phyloP scores from a whole-genome alignment of 2,797 vertebrate species.

The Phyllotis vaccarum region DNA sequence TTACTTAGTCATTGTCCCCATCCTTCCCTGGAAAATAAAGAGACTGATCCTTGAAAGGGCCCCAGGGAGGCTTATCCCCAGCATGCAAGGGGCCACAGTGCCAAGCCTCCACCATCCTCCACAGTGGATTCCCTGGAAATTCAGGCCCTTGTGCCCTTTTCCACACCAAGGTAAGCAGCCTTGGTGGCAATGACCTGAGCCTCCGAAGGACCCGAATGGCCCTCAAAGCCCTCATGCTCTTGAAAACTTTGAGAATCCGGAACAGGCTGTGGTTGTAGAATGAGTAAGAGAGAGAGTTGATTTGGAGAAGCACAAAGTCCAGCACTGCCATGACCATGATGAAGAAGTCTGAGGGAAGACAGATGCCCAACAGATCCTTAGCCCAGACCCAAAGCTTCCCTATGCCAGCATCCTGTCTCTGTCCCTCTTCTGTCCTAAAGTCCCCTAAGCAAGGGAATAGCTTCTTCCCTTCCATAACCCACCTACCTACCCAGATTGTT shows the following conservation, averaged over 20 bases:
- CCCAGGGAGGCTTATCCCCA: not conserved
- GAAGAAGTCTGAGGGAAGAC: constrained; percentile 81
- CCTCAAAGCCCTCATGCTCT: constrained; percentile 81
- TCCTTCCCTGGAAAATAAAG: not conserved
- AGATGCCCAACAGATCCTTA: too few relatives aligned
- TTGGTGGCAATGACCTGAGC: constrained; percentile 71
- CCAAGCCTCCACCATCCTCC: not conserved
- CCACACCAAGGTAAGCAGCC: not conserved
- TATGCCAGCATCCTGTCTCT: rapidly evolving
- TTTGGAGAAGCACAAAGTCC: constrained; percentile 78
- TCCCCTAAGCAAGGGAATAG: not conserved
- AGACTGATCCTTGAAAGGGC: not conserved
- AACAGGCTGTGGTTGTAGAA: constrained; percentile 74
- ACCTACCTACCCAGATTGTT: constrained; percentile 82
- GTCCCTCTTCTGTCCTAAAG: not conserved
- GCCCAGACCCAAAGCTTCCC: not conserved
- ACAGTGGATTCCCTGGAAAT: not conserved
- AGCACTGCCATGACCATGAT: constrained; percentile 77
- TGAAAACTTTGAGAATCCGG: constrained; percentile 83
- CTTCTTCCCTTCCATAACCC: not conserved
- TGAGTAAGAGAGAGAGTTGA: not conserved
- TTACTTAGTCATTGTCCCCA: not conserved
- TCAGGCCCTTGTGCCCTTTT: not conserved
- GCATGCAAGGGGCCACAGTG: not conserved
- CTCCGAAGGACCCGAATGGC: constrained; percentile 80